phyloP scores from a whole-genome alignment of 2,113 vertebrate species.

The Pao palembangensis region DNA sequence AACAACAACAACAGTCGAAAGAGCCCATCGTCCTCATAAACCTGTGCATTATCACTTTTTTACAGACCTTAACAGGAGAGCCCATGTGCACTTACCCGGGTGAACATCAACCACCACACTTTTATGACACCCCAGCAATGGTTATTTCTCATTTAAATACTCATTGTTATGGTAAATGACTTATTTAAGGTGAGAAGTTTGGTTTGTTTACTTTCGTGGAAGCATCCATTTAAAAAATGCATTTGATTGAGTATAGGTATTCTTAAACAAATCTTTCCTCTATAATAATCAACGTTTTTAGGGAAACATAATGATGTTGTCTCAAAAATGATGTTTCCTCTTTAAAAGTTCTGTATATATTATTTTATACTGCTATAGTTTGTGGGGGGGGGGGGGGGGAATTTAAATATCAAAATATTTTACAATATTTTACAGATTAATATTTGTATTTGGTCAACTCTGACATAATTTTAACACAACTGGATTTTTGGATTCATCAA shows the following conservation, averaged over 20 bases:
- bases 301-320: too few species aligned
- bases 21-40: slow-evolving; percentile 71
- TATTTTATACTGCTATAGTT: too few species aligned
- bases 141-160: background rate
- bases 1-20: slow-evolving; percentile 70
- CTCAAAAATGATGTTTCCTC: too few species aligned
- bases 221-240: background rate
- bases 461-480: too few species aligned
- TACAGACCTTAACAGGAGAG: slow-evolving; percentile 64
- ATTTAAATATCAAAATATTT: too few species aligned
- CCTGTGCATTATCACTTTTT: slow-evolving; percentile 70
- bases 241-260: background rate
- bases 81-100: slow-evolving; percentile 50
- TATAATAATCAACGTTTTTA: too few species aligned
- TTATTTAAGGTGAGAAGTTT: background rate
- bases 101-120: slow-evolving; percentile 35
- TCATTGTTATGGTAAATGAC: too few species aligned
- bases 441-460: too few species aligned
- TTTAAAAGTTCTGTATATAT: too few species aligned
- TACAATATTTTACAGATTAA: too few species aligned
- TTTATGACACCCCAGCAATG: slow-evolving; percentile 12
- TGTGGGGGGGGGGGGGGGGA: too few species aligned
- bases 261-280: background rate
- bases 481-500: too few species aligned
- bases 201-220: slow-evolving; percentile 3